Percentiles rank a stretch among this genome's conserved stretches.
Conservation (phyloP, 1,140 invertebrate species). For the Scaptomyza pallida region DNA sequence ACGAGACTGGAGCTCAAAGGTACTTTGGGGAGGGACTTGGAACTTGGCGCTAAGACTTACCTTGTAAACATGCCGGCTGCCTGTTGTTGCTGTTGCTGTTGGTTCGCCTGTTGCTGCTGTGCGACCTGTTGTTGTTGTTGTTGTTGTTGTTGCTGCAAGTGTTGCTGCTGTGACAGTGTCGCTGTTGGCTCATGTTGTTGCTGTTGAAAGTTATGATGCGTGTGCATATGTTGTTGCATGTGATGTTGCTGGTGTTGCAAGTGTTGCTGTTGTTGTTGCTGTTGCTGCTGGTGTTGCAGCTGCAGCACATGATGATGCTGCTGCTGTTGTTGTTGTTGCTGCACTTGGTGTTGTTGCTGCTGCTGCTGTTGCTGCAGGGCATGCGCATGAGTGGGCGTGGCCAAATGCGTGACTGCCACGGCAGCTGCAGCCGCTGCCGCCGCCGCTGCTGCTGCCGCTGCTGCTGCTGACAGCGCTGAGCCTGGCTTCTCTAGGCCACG, state of each 20-base stretch:
- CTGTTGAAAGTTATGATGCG: constrained; percentile 77
- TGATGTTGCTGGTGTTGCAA: constrained; percentile 71
- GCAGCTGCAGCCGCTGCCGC: constrained; percentile 33
- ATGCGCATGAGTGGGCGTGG: constrained; percentile 53
- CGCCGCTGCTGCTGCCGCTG: constrained; percentile 23
- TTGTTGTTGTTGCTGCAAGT: constrained; percentile 51
- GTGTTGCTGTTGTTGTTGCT: constrained; percentile 62
- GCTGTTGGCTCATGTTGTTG: constrained; percentile 51
- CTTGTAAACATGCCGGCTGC: constrained; percentile 78
- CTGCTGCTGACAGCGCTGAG: constrained; percentile 29
- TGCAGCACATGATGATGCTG: constrained; percentile 63
- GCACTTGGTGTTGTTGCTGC: too few relatives aligned
- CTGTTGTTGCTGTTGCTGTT: constrained; percentile 66
- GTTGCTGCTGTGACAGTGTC: constrained; percentile 63
- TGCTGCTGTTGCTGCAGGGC: constrained; percentile 58
- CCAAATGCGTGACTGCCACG: constrained; percentile 62
- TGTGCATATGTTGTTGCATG: constrained; percentile 72
- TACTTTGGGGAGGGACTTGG: constrained; percentile 23
- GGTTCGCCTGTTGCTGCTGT: constrained; percentile 63
- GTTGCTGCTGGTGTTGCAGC: constrained; percentile 65
- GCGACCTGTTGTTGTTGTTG: constrained; percentile 41
- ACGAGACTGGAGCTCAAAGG: constrained; percentile 24
- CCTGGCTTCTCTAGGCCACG: constrained; percentile 69
- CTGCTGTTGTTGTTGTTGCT: constrained; percentile 58
- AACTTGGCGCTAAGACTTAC: constrained; percentile 80